Percentiles rank a stretch among this genome's conserved stretches.
These are phyloP conservation scores for Abscondita cerata DNA, from an alignment of 2,888 invertebrate genomes.

Conservation along the genomic window DNA sequence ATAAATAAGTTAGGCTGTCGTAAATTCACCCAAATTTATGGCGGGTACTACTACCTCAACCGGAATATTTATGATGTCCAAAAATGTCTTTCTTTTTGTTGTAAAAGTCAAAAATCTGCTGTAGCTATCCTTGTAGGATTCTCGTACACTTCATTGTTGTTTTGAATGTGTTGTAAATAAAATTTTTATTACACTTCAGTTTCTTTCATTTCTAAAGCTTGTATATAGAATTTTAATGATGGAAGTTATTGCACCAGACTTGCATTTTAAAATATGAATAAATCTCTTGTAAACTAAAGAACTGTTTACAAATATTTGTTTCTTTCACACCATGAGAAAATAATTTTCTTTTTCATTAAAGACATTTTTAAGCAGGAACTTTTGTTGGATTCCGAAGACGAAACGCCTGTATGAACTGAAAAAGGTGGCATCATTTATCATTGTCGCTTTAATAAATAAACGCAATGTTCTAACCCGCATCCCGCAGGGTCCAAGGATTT, in stretches of 20 bases:
- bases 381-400: conserved; percentile 12
- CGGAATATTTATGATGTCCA: conserved; percentile 22
- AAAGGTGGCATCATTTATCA: conserved; percentile 38
- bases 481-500: conserved; percentile 41
- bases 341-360: conserved; percentile 1
- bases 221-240: not conserved
- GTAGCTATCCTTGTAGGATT: not conserved
- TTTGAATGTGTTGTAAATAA: conserved; percentile 17
- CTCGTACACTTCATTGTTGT: not conserved
- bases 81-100: conserved; percentile 19
- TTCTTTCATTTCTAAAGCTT: not conserved
- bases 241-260: not conserved
- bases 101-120: conserved; percentile 14
- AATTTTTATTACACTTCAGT: conserved; percentile 13
- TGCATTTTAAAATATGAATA: conserved; percentile 1
- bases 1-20: conserved; percentile 16
- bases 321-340: not conserved
- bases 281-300: too few relatives aligned
- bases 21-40: conserved; percentile 18
- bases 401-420: conserved; percentile 15
- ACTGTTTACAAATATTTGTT: not conserved
- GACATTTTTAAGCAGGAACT: conserved; percentile 9
- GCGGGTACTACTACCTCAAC: conserved; percentile 9
- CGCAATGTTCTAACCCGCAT: conserved; percentile 36
- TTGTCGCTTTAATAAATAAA: conserved; percentile 47